A percentile compares a stretch with the other conserved stretches of the same genome.
Conservation (phyloP, 2,888 invertebrate genomes). For the Zhuqinia jingwanae region DNA sequence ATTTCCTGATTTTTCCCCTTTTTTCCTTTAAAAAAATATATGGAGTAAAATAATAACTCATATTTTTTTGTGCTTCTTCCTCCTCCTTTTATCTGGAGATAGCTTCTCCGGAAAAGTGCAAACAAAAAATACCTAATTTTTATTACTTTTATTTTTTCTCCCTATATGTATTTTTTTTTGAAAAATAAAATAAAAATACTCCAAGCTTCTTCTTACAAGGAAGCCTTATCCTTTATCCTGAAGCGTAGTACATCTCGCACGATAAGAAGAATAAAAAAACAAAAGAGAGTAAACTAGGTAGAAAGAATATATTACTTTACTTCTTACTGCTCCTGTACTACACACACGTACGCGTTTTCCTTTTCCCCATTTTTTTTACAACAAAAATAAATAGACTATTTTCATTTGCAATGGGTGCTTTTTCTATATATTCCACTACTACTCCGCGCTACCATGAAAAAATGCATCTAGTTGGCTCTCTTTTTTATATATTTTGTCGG, state of each 20-base stretch:
- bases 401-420: conserved; percentile 7
- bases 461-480: neutral
- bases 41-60: neutral
- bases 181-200: neutral
- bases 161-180: neutral
- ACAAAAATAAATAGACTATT: neutral
- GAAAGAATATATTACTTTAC: too few species aligned
- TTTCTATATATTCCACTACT: neutral
- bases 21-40: conserved; percentile 1
- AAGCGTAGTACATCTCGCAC: too few species aligned
- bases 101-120: neutral
- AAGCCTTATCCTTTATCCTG: too few species aligned
- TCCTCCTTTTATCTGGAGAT: neutral
- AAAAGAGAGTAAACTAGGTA: too few species aligned
- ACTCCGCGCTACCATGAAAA: neutral
- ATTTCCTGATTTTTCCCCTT: neutral
- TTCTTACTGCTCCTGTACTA: too few species aligned
- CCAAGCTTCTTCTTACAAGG: too few species aligned
- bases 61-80: conserved; percentile 1
- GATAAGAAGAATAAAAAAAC: too few species aligned
- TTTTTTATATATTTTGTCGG: conserved; percentile 27
- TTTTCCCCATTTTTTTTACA: too few species aligned
- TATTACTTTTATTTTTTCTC: neutral
- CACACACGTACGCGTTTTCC: too few species aligned
- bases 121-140: neutral